Evolutionary conservation across 2,888 invertebrate species (phyloP).

Genomic region (Erebia epiphron): DNA sequence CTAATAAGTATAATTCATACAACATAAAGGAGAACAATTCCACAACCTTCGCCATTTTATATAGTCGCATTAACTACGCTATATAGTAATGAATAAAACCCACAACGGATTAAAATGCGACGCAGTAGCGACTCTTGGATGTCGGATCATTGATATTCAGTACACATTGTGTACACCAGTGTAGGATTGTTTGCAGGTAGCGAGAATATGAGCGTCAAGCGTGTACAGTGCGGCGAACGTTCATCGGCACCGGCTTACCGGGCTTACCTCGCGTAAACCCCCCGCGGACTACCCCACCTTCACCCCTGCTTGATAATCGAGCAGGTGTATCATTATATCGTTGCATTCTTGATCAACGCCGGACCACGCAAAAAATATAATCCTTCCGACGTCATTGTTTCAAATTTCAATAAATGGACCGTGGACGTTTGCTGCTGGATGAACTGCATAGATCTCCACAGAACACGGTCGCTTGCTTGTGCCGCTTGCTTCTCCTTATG

Average conservation of each 20-base stretch:
- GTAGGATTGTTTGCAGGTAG: slow-evolving; percentile 30
- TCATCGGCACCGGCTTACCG: slow-evolving; percentile 35
- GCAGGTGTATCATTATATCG: slow-evolving; percentile 21
- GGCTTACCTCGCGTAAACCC: slow-evolving; percentile 27
- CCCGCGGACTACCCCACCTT: slow-evolving; percentile 27
- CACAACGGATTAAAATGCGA: slow-evolving; percentile 32
- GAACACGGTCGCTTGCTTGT: too few relatives aligned
- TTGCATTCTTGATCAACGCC: slow-evolving; percentile 4
- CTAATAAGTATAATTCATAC: slow-evolving; percentile 3
- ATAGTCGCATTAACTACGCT: slow-evolving; percentile 19
- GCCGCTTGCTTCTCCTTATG: too few relatives aligned
- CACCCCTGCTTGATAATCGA: slow-evolving; percentile 25
- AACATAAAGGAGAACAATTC: slow-evolving; percentile 19
- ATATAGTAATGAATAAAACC: slow-evolving; percentile 19
- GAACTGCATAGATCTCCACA: too few relatives aligned
- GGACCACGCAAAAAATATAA: background rate
- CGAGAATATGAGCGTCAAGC: slow-evolving; percentile 24
- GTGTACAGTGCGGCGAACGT: slow-evolving; percentile 34
- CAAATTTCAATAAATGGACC: too few relatives aligned
- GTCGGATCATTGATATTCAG: slow-evolving; percentile 38
- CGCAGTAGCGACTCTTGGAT: slow-evolving; percentile 29
- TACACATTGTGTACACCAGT: slow-evolving; percentile 32
- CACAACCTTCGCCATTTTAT: slow-evolving; percentile 2
- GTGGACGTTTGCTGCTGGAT: too few relatives aligned
- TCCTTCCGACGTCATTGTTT: too few relatives aligned